Percentiles rank a stretch among this genome's conserved stretches.
These are phyloP conservation scores for Sminthurinus aureus DNA, from an alignment of 2,888 invertebrate genomes.

Conservation along the genomic window DNA sequence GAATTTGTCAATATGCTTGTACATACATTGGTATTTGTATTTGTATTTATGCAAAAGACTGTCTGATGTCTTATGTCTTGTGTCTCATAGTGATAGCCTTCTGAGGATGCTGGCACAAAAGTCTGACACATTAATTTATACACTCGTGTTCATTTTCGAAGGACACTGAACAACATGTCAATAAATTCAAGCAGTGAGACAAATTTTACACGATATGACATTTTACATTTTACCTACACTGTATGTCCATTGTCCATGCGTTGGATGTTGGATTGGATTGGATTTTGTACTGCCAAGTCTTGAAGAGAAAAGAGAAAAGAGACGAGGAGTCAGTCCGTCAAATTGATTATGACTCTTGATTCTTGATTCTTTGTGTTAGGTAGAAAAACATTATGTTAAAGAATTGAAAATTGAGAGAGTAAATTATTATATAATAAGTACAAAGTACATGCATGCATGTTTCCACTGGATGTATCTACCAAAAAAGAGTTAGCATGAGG, in stretches of 20 bases:
- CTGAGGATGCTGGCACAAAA: not conserved
- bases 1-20: no score
- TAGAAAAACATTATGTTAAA: not conserved
- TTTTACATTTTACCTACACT: no score
- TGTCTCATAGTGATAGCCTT: not conserved
- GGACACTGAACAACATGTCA: constrained; percentile 33
- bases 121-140: constrained; percentile 22
- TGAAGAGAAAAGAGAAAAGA: not conserved
- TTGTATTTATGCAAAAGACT: no score
- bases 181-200: constrained; percentile 40
- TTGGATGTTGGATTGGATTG: no score
- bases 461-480: not conserved
- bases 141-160: constrained; percentile 15
- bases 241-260: no score
- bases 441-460: not conserved
- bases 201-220: constrained; percentile 40
- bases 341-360: constrained; percentile 27
- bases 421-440: not conserved
- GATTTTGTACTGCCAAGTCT: no score
- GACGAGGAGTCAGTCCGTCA: constrained; percentile 14
- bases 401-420: not conserved
- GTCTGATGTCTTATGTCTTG: not conserved
- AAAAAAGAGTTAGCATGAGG: constrained; percentile 17
- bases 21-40: no score
- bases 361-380: not conserved